Evolutionary conservation across 2,113 vertebrate genomes (phyloP), one percentile per base, ranked within the genome.

Genomic region (Catagonus wagneri): DNA sequence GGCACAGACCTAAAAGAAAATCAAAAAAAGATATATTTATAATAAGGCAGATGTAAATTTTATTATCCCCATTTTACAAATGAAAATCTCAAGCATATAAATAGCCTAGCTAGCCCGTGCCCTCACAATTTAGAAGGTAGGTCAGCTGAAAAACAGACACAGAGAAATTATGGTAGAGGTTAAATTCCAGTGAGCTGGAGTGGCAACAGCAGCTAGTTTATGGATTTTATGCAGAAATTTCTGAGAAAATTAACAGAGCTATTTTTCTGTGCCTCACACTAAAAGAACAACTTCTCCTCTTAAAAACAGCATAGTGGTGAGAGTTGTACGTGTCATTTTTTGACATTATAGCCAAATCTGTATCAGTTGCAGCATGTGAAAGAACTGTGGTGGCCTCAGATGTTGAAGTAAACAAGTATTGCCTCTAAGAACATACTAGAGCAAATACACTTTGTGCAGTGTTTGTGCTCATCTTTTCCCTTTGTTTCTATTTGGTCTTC

Each of bases 81-180:
- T 92, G 83, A n/a, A 68, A 75, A 90, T 58, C 52, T 87, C 39
- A 93, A 76, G 52, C 13, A 81, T 58, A 58, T 74, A 94, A 91
- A 83, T 50, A 92, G 54, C 25, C 2, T 74, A 25, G 32, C 93
- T 86, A 74, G 54, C 13, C 44, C n/a, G 54, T 50, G 23, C 29
- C 15, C 72, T 54, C 83, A 85, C 44, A 89, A 50, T 79, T 61
- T 71, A 79, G 89, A 97, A 89, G 50, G 50, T 7, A 75, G 6
- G 22, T 34, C 60, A 65, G 39, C 10, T 74, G 63, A 83, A 36
- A 90, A 83, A 79, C 14, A 76, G 34, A 54, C 14, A 72, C 52
- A 44, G 1, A 85, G 65, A 80, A 90, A 83, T 54, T 88, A 56
- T 9, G 50, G 63, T 83, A 86, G 58, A 63, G 44, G 52, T 92